Percentiles rank a stretch among this genome's conserved stretches.
phyloP scores from a whole-genome alignment of 2,888 invertebrate species.

The Euspilapteryx auroguttella region DNA sequence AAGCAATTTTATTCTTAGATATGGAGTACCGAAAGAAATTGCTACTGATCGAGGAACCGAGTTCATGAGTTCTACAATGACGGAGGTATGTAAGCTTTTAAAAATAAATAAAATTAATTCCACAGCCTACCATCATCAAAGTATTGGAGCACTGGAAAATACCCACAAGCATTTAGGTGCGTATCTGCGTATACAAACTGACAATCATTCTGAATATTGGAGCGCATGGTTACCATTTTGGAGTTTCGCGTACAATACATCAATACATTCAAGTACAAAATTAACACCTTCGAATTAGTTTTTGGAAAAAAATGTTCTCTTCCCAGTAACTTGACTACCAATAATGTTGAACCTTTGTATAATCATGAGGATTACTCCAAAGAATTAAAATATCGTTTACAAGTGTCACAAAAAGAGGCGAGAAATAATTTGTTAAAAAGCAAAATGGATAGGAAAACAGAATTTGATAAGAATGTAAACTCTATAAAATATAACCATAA shows the following conservation, averaged over 20 bases:
- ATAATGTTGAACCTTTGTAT: constrained; percentile 4
- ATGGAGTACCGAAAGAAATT: constrained; percentile 2
- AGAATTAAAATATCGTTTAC: constrained; percentile 3
- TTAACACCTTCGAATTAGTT: constrained; percentile 9
- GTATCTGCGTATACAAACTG: constrained; percentile 5
- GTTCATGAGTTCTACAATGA: constrained; percentile 4
- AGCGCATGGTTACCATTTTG: constrained; percentile 9
- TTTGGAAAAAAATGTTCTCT: constrained; percentile 7
- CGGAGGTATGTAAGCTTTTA: constrained; percentile 8
- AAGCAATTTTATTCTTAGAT: constrained; percentile 5
- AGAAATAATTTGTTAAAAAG: background rate
- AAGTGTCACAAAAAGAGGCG: background rate
- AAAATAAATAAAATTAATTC: constrained; percentile 8
- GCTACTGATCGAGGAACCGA: constrained; percentile 4
- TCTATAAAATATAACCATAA: background rate
- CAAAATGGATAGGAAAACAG: constrained; percentile 1
- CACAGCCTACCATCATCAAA: constrained; percentile 8
- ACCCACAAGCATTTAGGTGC: constrained; percentile 5
- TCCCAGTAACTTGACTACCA: constrained; percentile 2
- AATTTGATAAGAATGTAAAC: constrained; percentile 1
- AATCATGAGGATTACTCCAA: constrained; percentile 2
- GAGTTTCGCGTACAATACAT: constrained; percentile 9
- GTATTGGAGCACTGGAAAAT: constrained; percentile 9
- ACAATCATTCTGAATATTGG: constrained; percentile 6
- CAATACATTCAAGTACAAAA: constrained; percentile 8